A percentile compares a stretch with the other conserved stretches of the same genome.
Conservation (phyloP, 2,888 invertebrate species). For the Parnassius mnemosyne region DNA sequence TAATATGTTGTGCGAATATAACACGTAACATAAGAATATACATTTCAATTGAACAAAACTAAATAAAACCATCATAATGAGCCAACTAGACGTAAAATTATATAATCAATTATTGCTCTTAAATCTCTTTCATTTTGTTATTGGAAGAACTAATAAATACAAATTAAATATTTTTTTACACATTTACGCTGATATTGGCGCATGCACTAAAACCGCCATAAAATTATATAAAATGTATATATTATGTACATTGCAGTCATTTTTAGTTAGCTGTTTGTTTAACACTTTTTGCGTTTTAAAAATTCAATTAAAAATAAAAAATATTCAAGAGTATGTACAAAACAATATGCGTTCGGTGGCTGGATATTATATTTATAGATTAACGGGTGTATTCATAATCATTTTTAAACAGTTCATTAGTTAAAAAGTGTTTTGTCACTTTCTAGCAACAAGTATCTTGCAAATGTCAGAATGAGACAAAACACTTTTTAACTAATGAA, state of each 20-base stretch:
- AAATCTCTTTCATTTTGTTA: slow-evolving; percentile 47
- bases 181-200: not conserved
- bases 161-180: not conserved
- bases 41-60: slow-evolving; percentile 41
- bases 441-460: too few species aligned
- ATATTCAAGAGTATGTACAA: too few species aligned
- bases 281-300: too few species aligned
- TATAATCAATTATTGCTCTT: slow-evolving; percentile 62
- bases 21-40: slow-evolving; percentile 48
- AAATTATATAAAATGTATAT: slow-evolving; percentile 11
- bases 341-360: too few species aligned
- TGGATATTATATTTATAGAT: too few species aligned
- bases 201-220: not conserved
- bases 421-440: too few species aligned
- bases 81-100: slow-evolving; percentile 55
- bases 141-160: slow-evolving; percentile 52
- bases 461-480: too few species aligned
- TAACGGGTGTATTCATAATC: too few species aligned
- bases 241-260: not conserved
- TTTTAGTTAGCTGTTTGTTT: too few species aligned
- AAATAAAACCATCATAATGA: slow-evolving; percentile 55
- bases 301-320: too few species aligned
- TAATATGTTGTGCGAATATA: slow-evolving; percentile 57
- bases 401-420: too few species aligned
- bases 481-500: too few species aligned